A percentile compares a stretch with the other conserved stretches of the same genome.
These are phyloP conservation scores for Diachasma alloeum DNA, from an alignment of 1,140 invertebrate species.

Conservation along the genomic window DNA sequence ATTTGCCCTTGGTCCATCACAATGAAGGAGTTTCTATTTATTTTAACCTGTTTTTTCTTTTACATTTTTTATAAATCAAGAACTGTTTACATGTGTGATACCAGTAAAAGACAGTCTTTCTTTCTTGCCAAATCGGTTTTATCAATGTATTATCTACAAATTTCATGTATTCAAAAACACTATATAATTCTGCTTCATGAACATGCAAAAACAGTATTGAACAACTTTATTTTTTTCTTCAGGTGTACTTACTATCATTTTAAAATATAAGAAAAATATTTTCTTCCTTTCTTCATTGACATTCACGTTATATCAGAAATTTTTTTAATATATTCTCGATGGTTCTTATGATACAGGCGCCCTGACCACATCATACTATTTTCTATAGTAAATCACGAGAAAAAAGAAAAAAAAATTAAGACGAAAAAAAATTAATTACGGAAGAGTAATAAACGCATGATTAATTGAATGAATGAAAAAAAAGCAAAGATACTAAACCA, in stretches of 20 bases:
- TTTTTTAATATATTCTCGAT: neutral
- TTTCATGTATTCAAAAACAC: neutral
- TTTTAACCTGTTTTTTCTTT: neutral
- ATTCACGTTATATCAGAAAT: neutral
- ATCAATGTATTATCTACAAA: neutral
- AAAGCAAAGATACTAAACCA: neutral
- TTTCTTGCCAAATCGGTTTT: neutral
- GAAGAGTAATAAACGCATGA: neutral
- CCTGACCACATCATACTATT: neutral
- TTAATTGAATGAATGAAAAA: neutral
- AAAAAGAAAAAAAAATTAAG: neutral
- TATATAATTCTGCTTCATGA: neutral
- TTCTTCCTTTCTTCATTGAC: neutral
- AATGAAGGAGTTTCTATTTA: neutral
- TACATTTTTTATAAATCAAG: neutral
- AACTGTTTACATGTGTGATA: neutral
- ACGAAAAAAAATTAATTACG: neutral
- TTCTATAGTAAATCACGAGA: neutral
- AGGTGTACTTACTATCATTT: neutral
- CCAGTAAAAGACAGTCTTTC: neutral
- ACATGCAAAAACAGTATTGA: constrained; percentile 1
- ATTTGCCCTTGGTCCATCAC: neutral
- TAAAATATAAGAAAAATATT: neutral
- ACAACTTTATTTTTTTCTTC: neutral
- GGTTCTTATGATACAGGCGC: neutral